Conservation (phyloP, 2,113 vertebrate genomes). For the Grantiella picta region DNA sequence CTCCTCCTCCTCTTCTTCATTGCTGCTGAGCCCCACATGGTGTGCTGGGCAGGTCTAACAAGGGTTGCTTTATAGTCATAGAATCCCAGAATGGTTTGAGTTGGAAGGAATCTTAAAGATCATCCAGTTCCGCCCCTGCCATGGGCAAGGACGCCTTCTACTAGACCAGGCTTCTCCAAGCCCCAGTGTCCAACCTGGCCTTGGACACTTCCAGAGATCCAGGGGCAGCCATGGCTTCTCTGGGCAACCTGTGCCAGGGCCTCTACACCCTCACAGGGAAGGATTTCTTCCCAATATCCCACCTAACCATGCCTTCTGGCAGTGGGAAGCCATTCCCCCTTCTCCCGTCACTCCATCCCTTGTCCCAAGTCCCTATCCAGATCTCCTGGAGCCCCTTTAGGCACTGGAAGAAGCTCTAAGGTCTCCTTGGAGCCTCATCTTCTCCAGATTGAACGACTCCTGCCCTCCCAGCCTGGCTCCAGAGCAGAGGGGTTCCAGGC, state of each 20-base stretch:
- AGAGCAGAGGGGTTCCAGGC: background rate
- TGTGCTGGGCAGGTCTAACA: fast-evolving
- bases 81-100: background rate
- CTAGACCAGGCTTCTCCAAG: fast-evolving
- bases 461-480: background rate
- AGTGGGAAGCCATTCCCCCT: background rate
- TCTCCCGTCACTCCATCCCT: background rate
- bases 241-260: background rate
- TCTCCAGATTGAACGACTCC: background rate
- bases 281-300: fast-evolving
- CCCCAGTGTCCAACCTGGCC: fast-evolving
- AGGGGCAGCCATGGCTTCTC: background rate
- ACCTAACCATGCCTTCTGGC: background rate
- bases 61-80: no score
- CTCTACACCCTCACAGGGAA: fast-evolving
- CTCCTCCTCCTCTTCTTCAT: background rate
- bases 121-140: background rate
- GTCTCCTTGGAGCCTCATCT: background rate
- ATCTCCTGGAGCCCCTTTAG: background rate
- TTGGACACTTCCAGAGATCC: background rate
- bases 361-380: background rate
- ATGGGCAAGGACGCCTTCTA: background rate
- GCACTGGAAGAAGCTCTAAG: background rate
- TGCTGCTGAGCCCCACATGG: fast-evolving
- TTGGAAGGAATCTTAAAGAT: background rate